These are phyloP conservation scores for Diploptera punctata DNA, from an alignment of 2,888 invertebrate genomes.

Conservation along the genomic window DNA sequence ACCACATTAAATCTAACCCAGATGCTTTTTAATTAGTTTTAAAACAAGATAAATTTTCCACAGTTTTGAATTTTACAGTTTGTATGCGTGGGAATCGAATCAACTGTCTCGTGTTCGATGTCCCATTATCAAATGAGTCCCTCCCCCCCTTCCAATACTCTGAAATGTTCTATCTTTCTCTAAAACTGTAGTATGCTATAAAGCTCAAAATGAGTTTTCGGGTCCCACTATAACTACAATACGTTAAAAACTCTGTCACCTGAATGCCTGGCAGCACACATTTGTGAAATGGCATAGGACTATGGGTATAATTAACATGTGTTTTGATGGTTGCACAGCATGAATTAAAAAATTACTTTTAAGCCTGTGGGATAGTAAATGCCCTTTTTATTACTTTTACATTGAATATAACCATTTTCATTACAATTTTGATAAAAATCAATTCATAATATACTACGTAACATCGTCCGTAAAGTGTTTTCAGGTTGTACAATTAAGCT, in stretches of 20 bases:
- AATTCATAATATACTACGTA: no score
- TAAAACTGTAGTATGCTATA: background rate
- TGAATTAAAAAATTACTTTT: constrained; percentile 5
- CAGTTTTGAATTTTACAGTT: no score
- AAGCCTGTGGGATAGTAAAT: background rate
- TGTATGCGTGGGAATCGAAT: background rate
- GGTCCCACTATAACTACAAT: background rate
- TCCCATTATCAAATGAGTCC: background rate
- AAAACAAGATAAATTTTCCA: no score
- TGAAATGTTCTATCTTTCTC: no score
- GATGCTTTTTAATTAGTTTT: no score
- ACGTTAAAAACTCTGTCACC: background rate
- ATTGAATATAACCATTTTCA: background rate
- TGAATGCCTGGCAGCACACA: background rate
- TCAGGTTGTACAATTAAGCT: no score
- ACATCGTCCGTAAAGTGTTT: no score
- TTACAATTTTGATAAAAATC: background rate
- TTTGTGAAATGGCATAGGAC: constrained; percentile 2
- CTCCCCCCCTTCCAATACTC: background rate
- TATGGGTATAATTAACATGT: constrained; percentile 8
- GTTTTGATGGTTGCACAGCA: background rate
- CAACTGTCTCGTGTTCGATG: background rate
- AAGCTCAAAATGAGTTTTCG: background rate
- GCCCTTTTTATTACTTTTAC: background rate
- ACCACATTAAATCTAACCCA: no score